Evolutionary conservation across 1,140 invertebrate genomes (phyloP).

Genomic region (Saccostrea echinata): DNA sequence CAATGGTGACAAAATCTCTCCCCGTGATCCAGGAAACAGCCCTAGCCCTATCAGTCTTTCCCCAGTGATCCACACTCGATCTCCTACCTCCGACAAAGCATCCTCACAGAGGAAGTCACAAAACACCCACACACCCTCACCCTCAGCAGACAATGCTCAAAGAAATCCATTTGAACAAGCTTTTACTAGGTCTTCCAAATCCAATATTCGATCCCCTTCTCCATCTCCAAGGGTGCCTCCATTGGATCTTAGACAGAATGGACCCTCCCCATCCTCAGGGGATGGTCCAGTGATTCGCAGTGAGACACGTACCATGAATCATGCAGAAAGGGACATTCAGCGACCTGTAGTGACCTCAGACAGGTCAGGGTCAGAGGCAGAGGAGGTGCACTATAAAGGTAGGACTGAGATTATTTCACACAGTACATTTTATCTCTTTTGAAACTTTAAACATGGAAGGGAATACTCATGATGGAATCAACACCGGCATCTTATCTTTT

Average conservation of each 20-base stretch:
- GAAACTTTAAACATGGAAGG: no score
- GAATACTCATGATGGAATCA: no score
- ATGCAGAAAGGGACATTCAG: conserved; percentile 53
- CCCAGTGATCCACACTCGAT: conserved; percentile 41
- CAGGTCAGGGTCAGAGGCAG: conserved; percentile 56
- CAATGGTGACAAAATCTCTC: conserved; percentile 34
- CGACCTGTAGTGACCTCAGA: conserved; percentile 59
- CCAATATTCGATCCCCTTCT: conserved; percentile 8
- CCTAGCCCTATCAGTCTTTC: conserved; percentile 50
- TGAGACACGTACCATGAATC: conserved; percentile 71
- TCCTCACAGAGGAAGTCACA: conserved; percentile 17
- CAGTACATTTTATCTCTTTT: not conserved
- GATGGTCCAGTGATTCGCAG: conserved; percentile 56
- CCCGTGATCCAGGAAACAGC: conserved; percentile 21
- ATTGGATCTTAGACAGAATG: conserved; percentile 46
- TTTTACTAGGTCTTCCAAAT: not conserved
- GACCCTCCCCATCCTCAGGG: conserved; percentile 15
- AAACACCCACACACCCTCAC: conserved; percentile 41
- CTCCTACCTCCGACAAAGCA: conserved; percentile 34
- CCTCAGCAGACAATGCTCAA: conserved; percentile 9
- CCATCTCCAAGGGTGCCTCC: conserved; percentile 53
- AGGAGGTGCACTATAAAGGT: conserved; percentile 50
- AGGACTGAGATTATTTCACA: not conserved
- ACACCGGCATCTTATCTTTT: no score
- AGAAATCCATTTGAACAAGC: conserved; percentile 28